Evolutionary conservation across 2,888 invertebrate genomes (phyloP).

Genomic region (Lithophane leautieri): DNA sequence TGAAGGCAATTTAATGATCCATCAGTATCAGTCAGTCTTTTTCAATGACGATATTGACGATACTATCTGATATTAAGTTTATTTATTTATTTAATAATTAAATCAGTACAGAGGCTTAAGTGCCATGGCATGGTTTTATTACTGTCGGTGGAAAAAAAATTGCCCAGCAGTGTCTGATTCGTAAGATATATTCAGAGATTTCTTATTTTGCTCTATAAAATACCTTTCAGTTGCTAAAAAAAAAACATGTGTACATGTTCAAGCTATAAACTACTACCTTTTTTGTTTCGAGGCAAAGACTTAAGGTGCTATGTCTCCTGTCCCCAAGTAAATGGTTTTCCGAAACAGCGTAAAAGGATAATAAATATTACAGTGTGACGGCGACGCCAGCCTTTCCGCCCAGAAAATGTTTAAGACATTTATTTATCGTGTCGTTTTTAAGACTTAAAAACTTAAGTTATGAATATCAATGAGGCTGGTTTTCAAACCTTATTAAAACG

Average conservation of each 20-base stretch:
- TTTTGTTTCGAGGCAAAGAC: not conserved
- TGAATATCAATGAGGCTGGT: constrained; percentile 32
- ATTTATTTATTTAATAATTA: not conserved
- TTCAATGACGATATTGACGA: not conserved
- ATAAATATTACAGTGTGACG: constrained; percentile 49
- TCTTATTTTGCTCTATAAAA: not conserved
- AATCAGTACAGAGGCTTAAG: not conserved
- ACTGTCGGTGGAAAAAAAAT: not conserved
- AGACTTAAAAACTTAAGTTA: constrained; percentile 23
- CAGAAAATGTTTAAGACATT: constrained; percentile 26
- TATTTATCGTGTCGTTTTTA: constrained; percentile 33
- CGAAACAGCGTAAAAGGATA: constrained; percentile 29
- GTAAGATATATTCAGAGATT: not conserved
- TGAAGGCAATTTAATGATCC: too few relatives aligned
- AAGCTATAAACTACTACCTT: not conserved
- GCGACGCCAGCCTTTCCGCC: constrained; percentile 15
- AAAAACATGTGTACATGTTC: not conserved
- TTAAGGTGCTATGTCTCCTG: constrained; percentile 13
- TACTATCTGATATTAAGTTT: not conserved
- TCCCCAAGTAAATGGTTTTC: constrained; percentile 27
- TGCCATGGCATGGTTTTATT: not conserved
- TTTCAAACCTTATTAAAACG: not conserved
- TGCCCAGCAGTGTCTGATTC: not conserved
- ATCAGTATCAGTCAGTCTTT: not conserved
- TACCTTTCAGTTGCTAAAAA: not conserved